Conservation (phyloP, 2,113 vertebrate species). For the Aphelocoma coerulescens region DNA sequence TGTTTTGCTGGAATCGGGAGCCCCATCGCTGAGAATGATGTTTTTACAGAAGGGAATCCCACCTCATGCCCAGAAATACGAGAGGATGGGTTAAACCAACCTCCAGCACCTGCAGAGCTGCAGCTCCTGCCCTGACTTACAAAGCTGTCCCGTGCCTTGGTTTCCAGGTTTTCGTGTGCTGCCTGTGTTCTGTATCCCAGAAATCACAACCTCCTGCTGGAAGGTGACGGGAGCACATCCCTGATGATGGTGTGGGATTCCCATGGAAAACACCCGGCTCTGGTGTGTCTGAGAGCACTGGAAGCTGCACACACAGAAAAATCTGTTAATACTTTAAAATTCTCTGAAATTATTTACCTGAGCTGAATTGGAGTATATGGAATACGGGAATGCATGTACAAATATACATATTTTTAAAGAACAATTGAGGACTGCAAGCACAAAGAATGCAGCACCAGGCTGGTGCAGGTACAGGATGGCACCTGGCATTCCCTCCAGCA, state of each 20-base stretch:
- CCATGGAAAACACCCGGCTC: neutral
- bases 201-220: neutral
- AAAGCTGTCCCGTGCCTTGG: neutral
- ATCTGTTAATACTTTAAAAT: neutral
- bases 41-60: neutral
- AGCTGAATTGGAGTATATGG: neutral
- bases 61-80: fast-evolving
- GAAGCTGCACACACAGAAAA: neutral
- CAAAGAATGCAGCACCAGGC: neutral
- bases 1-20: neutral
- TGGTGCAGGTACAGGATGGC: neutral
- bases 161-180: neutral
- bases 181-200: neutral
- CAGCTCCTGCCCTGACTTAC: neutral
- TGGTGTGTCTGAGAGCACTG: fast-evolving
- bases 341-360: neutral
- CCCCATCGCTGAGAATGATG: fast-evolving
- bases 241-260: neutral
- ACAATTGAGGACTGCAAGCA: neutral
- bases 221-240: fast-evolving
- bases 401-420: fast-evolving
- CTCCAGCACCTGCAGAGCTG: neutral
- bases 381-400: fast-evolving
- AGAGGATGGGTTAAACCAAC: neutral
- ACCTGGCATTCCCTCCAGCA: neutral